Base-by-base conservation (phyloP, 2,888 invertebrate species). In the Zonitis immaculata region DNA sequence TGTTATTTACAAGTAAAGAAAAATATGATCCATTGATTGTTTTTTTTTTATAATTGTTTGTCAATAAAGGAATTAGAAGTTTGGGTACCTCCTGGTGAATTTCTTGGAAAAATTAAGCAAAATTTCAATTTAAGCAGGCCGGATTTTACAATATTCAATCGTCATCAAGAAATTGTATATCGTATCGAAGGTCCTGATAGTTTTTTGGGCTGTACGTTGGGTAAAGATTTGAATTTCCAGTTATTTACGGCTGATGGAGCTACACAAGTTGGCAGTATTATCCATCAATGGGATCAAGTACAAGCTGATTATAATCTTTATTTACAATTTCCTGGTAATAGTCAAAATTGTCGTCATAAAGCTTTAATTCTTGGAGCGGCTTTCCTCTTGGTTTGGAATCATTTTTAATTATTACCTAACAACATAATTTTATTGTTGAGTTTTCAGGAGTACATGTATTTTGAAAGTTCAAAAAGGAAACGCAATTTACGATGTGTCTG, bases 291-390 rank as follows among this genome's bases (percentile, higher is more conserved):
- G 88, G 81, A 88, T 68, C 79, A 82, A 48, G 77, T 82, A 26
- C 77, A 85, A 53, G 82, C 83, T 27, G 85, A 83, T 65, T 88
- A 92, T 67, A 85, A 85, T 47, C 84, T 92, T 54, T 85, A 86
- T 46, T 76, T 94, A 35, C 84, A 84, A 45, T 88, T 91, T 68
- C 90, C 92, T 0, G 79, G 83, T 59, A 68, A 78, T 0, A 85
- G 87, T 44, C 79, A 86, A 16, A 86, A 89, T 66, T 84, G 87
- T 1, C 87, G 84, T 63, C 82, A 88, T 50, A 93, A 94, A 70
- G 90, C 91, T 0, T 76, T 91, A 3, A 77, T 94, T 48, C 72
- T 95, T 22, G 94, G 88, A 5, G 86, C 91, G 44, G 83, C 88
- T 0, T 93, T 95, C 76, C 78, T 95, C 52, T 77, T 95, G 83